Evolutionary conservation across 2,888 invertebrate species (phyloP), one percentile per base, ranked within the genome.

Genomic region (Hirtodrosophila confusa): DNA sequence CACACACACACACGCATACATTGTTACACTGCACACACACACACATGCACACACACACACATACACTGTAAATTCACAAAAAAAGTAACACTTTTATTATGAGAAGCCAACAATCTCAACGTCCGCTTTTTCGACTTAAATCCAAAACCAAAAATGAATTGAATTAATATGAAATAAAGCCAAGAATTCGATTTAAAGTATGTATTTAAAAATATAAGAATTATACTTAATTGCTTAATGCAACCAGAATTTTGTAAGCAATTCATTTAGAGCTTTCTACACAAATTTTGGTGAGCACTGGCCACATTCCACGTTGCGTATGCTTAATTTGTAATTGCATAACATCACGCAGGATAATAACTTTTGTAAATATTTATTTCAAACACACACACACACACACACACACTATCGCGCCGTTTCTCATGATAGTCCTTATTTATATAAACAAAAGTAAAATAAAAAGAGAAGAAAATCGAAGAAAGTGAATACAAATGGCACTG

Each of bases 281-380:
- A 69, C 44, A 56, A 47, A 39, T 60, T 72, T 71, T 64, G 51
- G 54, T 60, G 44, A 41, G 65, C 71, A 65, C 53, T 54, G 66
- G 50, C 37, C 72, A 74, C 72, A 73, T 73, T 74, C 76, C 73
- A 73, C 53, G 49, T 57, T 57, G 71, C 58, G 45, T 70, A 65
- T 58, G 58, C 44, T 62, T 76, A 41, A 71, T 76, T 76, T 76
- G 17, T 49, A 44, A 57, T 53, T 40, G 39, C 24, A 39, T 45
- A 31, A 63, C 12, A 41, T 44, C 56, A 51, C 40, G 41, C 50
- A 57, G 41, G 24, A 45, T 44, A 60, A 53, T 35, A 48, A 61
- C 87, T 87, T 85, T 83, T 87, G 87, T 86, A 83, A 70, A 86
- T 83, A 84, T 72, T 86, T 69, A 61, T 86, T 86, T 80, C 75